A percentile compares a stretch with the other conserved stretches of the same genome.
These are phyloP conservation scores for Zophobas atratus DNA, from an alignment of 1,140 invertebrate species.

Conservation along the genomic window DNA sequence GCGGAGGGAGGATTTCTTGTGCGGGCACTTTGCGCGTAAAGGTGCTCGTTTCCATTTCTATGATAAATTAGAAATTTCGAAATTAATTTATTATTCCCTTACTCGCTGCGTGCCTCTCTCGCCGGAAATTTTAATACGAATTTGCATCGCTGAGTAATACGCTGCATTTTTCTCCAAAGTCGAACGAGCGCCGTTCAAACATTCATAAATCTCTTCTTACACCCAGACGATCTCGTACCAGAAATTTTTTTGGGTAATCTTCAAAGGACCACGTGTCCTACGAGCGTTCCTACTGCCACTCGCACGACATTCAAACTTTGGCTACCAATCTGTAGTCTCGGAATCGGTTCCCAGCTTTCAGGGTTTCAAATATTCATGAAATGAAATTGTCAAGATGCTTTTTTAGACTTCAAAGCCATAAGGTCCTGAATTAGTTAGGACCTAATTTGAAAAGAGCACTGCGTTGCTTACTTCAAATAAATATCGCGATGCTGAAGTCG, in stretches of 20 bases:
- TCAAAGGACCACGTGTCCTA: too few relatives aligned
- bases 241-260: too few relatives aligned
- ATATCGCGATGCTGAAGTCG: neutral
- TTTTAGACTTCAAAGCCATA: conserved; percentile 26
- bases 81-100: conserved; percentile 39
- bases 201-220: too few relatives aligned
- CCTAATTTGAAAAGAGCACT: conserved; percentile 20
- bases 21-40: neutral
- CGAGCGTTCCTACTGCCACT: too few relatives aligned
- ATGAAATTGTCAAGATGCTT: conserved; percentile 16
- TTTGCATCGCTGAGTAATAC: conserved; percentile 28
- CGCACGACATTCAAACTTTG: neutral
- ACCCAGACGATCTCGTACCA: too few relatives aligned
- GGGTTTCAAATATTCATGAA: conserved; percentile 28
- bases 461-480: conserved; percentile 3
- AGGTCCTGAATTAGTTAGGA: conserved; percentile 26
- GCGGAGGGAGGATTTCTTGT: conserved; percentile 6
- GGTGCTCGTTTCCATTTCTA: conserved; percentile 22
- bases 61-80: conserved; percentile 41
- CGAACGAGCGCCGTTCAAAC: neutral
- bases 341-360: conserved; percentile 8
- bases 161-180: conserved; percentile 23
- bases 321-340: neutral
- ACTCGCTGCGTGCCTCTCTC: conserved; percentile 1
- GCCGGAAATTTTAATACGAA: conserved; percentile 26